Evolutionary conservation across 2,797 vertebrate species (phyloP).

Genomic region (Helicolenus hilgendorfi): DNA sequence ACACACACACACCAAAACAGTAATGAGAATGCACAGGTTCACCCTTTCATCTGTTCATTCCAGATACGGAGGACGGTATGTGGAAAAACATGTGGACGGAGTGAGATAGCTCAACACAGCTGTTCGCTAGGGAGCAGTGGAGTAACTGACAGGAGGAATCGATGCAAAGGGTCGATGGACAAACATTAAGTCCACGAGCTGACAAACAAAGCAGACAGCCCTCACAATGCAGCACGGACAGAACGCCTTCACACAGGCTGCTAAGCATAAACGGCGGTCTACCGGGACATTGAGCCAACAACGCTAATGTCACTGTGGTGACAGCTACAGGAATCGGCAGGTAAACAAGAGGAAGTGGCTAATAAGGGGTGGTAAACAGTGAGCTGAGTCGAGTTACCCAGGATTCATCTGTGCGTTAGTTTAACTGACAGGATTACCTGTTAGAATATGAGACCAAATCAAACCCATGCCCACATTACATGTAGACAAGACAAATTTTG

Average conservation of each 20-base stretch:
- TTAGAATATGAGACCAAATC: background rate
- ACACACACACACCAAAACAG: slow-evolving; percentile 19
- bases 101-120: slow-evolving; percentile 8
- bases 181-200: slow-evolving; percentile 74
- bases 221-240: slow-evolving; percentile 55
- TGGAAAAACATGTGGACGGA: slow-evolving; percentile 5
- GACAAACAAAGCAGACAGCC: slow-evolving; percentile 64
- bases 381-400: background rate
- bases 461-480: background rate
- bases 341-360: slow-evolving; percentile 26
- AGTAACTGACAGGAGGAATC: slow-evolving; percentile 72
- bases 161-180: slow-evolving; percentile 76
- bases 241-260: slow-evolving; percentile 47
- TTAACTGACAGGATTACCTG: background rate
- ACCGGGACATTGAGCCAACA: slow-evolving; percentile 22
- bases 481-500: background rate
- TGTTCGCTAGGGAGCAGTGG: slow-evolving; percentile 50
- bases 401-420: background rate
- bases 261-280: slow-evolving; percentile 28
- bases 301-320: slow-evolving; percentile 48
- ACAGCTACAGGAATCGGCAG: slow-evolving; percentile 32
- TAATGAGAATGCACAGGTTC: slow-evolving; percentile 48
- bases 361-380: slow-evolving; percentile 9
- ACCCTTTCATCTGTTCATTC: slow-evolving; percentile 41
- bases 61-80: background rate